These are phyloP conservation scores for Caenorhabditis inopinata DNA, from an alignment of 1,140 invertebrate species.

Conservation along the genomic window DNA sequence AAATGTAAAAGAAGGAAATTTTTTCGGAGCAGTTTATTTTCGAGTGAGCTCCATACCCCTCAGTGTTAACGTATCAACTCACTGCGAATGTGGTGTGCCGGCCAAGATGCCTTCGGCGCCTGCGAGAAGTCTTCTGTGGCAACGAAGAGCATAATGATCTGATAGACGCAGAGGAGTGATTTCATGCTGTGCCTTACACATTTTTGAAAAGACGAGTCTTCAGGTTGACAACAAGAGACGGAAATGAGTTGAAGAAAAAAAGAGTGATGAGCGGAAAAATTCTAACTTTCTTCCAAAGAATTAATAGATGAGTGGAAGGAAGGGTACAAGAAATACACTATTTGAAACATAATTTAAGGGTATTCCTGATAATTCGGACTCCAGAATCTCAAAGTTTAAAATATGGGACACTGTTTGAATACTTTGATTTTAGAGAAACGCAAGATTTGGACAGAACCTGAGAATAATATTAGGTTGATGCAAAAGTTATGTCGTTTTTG, in stretches of 20 bases:
- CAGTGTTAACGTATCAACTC: constrained; percentile 32
- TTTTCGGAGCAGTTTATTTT: not conserved
- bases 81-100: not conserved
- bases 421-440: too few relatives aligned
- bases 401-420: too few relatives aligned
- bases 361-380: not conserved
- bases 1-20: not conserved
- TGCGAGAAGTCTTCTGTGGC: not conserved
- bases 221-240: not conserved
- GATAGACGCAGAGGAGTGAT: not conserved
- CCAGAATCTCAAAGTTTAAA: not conserved
- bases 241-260: not conserved
- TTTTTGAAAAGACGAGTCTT: not conserved
- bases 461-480: too few relatives aligned
- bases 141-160: not conserved
- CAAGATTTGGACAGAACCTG: too few relatives aligned
- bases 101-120: constrained; percentile 15
- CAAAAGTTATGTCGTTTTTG: too few relatives aligned
- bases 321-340: not conserved
- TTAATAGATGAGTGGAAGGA: constrained; percentile 10
- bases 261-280: not conserved
- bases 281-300: constrained; percentile 17
- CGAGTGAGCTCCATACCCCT: not conserved
- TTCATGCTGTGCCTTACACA: constrained; percentile 25
- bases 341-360: not conserved